Conservation (phyloP, 2,113 vertebrate genomes). For the Chroicocephalus ridibundus region DNA sequence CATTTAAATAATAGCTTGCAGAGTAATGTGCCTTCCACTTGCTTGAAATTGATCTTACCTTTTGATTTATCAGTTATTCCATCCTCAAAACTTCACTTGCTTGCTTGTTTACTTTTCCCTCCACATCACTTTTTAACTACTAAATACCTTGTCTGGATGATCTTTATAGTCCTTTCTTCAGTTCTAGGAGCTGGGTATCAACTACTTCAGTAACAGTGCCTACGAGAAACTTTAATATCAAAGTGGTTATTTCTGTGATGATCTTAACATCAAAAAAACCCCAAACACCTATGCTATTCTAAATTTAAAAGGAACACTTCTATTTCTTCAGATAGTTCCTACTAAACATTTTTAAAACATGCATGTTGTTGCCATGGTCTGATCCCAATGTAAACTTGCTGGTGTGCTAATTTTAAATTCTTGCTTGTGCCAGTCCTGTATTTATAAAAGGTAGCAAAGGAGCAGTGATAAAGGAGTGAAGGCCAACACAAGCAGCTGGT, state of each 20-base stretch:
- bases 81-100: background rate
- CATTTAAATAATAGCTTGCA: background rate
- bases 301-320: background rate
- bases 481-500: background rate
- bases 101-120: background rate
- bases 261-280: background rate
- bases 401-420: background rate
- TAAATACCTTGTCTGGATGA: background rate
- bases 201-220: background rate
- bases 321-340: background rate
- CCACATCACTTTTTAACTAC: background rate
- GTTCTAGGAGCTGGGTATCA: background rate
- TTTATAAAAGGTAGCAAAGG: background rate
- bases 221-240: background rate
- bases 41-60: background rate
- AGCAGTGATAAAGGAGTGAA: background rate
- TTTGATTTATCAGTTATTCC: background rate
- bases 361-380: background rate
- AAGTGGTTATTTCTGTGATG: background rate
- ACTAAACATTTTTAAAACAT: background rate
- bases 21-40: background rate
- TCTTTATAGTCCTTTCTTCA: background rate
- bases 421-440: background rate
- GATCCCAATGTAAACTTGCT: background rate
- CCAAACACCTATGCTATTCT: rapidly evolving